Percentiles rank a stretch among this genome's conserved stretches.
Evolutionary conservation across 2,797 vertebrate genomes (phyloP).

Genomic region (Phylloscopus collybita): DNA sequence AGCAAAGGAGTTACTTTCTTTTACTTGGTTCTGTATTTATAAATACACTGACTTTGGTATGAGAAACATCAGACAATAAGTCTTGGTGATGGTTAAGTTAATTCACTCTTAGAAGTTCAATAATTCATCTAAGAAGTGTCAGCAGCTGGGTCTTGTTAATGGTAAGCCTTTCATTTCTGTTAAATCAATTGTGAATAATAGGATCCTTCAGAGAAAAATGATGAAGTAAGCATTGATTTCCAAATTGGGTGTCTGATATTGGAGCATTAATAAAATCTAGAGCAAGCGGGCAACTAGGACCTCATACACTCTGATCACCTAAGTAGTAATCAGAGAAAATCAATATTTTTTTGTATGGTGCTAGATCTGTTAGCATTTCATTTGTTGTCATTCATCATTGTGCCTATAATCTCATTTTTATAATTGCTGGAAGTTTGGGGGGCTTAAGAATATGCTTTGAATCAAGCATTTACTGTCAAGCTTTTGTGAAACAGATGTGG

Average conservation of each 20-base stretch:
- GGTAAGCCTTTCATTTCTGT: constrained; percentile 81
- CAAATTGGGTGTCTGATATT: constrained; percentile 80
- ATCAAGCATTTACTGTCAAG: constrained; percentile 30
- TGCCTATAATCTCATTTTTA: constrained; percentile 69
- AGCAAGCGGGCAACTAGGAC: constrained; percentile 74
- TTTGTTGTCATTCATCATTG: constrained; percentile 67
- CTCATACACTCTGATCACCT: constrained; percentile 74
- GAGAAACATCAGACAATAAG: constrained; percentile 75
- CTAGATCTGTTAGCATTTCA: constrained; percentile 70
- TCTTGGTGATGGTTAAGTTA: constrained; percentile 82
- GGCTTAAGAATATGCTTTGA: constrained; percentile 43
- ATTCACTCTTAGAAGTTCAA: constrained; percentile 84
- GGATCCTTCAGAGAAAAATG: constrained; percentile 83
- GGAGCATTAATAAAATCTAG: constrained; percentile 79
- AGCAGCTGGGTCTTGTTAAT: constrained; percentile 82
- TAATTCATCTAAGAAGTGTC: constrained; percentile 83
- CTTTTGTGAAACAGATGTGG: constrained; percentile 11
- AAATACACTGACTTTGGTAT: constrained; percentile 71
- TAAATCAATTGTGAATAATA: constrained; percentile 87
- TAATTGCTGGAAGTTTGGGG: constrained; percentile 54
- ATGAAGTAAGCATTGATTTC: constrained; percentile 87
- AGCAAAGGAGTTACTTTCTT: constrained; percentile 3
- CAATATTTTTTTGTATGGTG: constrained; percentile 73
- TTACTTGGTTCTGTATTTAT: constrained; percentile 74
- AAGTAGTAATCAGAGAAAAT: constrained; percentile 78